phyloP scores from a whole-genome alignment of 2,797 vertebrate species.

The Clarias platycephalus region DNA sequence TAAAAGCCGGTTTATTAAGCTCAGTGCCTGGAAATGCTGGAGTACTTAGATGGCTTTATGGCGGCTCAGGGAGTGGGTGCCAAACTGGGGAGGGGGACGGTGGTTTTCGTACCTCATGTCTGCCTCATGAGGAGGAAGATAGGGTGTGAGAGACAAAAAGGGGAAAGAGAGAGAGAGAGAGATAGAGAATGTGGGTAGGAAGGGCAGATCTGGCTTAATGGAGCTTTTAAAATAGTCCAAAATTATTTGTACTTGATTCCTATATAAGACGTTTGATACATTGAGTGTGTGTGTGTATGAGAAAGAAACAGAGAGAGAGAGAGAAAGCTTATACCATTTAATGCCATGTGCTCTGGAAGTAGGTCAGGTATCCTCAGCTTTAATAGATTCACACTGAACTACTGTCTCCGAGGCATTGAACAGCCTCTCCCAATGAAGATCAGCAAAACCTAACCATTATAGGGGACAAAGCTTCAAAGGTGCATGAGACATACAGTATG shows the following conservation, averaged over 20 bases:
- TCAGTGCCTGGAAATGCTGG: conserved; percentile 6
- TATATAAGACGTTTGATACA: conserved; percentile 20
- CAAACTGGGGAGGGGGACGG: conserved; percentile 38
- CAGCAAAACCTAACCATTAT: conserved; percentile 19
- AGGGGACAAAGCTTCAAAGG: conserved; percentile 11
- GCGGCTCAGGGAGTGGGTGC: conserved; percentile 37
- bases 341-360: conserved; percentile 50
- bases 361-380: conserved; percentile 74
- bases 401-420: conserved; percentile 53
- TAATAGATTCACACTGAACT: conserved; percentile 71
- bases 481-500: neutral
- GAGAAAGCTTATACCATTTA: conserved; percentile 8
- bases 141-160: conserved; percentile 4
- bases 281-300: neutral
- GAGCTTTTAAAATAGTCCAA: conserved; percentile 23
- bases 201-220: conserved; percentile 16
- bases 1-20: conserved; percentile 19
- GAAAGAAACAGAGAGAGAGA: neutral
- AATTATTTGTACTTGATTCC: conserved; percentile 37
- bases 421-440: conserved; percentile 25
- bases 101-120: conserved; percentile 13
- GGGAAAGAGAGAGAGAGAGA: conserved; percentile 1
- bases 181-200: conserved; percentile 1
- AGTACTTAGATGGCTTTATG: neutral
- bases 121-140: conserved; percentile 1